Base-by-base conservation (phyloP, 2,797 vertebrate species). In the Galaxias olidus region DNA sequence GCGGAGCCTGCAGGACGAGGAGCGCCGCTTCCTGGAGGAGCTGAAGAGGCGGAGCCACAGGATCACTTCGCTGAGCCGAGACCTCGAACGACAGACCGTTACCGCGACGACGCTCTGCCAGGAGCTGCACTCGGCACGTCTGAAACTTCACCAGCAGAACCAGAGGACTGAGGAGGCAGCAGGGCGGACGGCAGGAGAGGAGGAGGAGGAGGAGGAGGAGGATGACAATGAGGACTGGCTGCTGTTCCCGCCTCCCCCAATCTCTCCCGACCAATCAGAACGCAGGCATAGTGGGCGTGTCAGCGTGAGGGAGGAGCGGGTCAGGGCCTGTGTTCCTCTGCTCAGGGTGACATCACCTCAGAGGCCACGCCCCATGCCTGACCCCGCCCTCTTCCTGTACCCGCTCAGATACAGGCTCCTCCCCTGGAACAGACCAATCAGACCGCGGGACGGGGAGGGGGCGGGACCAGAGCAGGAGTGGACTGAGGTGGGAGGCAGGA, bases 41-140 rank as follows among this genome's bases (percentile, higher is more conserved):
- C 93, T 98, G 66, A 96, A 97, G 65, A 91, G 93, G 0, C 93
- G 94, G 67, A 96, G 96, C 83, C 96, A 98, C 78, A 92, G 95
- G 60, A 95, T 96, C 83, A 95, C 94, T 0, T 84, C 96, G 62
- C 90, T 98, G 47, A 93, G 92, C 74, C 93, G 93, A 0, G 95
- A 98, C 86, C 92, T 98, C 75, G 93, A 96, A 72, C 94, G 93
- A 45, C 96, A 97, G 85, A 96, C 94, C 0, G 91, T 93, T 66
- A 90, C 94, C 17, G 93, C 94, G 0, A 91, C 94, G 0, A 92
- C 93, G 64, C 93, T 98, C 18, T 94, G 94, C 61, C 93, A 93
- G 66, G 92, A 98, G 89, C 93, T 97, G 12, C 94, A 95, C 71
- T 75, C 87, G 0, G 91, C 93, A 1, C 93, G 93, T 8, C 91